Base-by-base conservation (phyloP, 2,888 invertebrate species). In the Entomobrya proxima region DNA sequence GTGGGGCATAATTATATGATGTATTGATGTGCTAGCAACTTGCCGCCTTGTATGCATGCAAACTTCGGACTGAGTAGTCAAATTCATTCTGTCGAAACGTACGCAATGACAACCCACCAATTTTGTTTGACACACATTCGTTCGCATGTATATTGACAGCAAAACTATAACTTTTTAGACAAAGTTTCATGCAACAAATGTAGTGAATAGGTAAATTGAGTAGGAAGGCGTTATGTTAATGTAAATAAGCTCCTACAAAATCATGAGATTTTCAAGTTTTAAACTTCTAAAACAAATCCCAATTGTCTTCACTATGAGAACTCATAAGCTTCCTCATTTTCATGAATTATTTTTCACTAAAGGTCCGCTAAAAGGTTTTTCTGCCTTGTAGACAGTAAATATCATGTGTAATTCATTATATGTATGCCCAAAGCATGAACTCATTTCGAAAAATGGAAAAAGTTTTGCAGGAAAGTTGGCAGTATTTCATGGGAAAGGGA, bases 391-490 rank as follows among this genome's bases (percentile, higher is more conserved):
- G 72, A n/a, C 18, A 72, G 72, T 6, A 72, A 47, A 72, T 32
- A 50, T 50, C 50, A 47, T 72, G 47, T 32, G 50, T 47, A 72
- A 47, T 72, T 47, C 72, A 72, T 72, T 72, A 72, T 47, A 72
- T 64, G 72, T n/a, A 50, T 72, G 47, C 72, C n/a, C 47, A 47
- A 72, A 72, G 72, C 32, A 72, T 18, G 32, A 30, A 32, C 47
- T 72, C 32, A 32, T 47, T 72, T 50, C 50, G 7, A 72, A 72
- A 72, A 72, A 72, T 72, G 72, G 72, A 72, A 50, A 72, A 72
- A 72, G 47, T 72, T 72, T 13, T 72, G 2, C 6, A 47, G 50
- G 72, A 27, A 44, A 35, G 24, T 3, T 37, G 1, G 40, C 67
- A 1, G n/a, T 35, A 69, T n/a, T 9, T 2, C 1, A 69, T 9